Conservation (phyloP, 2,113 vertebrate genomes). For the Barnardius zonarius region DNA sequence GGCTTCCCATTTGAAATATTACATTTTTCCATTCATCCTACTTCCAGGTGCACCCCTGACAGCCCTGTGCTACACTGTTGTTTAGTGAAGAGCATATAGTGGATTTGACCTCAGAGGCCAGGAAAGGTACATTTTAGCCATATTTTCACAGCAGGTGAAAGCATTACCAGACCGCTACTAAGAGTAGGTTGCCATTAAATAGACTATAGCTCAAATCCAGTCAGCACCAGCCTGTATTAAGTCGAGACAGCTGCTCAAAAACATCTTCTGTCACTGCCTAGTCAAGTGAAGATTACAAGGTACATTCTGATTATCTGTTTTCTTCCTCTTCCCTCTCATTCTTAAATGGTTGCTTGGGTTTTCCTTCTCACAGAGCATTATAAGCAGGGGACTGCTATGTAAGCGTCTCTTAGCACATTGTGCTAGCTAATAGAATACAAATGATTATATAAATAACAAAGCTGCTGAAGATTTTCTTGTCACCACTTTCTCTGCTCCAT, state of each 20-base stretch:
- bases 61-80: not conserved
- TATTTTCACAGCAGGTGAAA: not conserved
- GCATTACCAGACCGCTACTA: not conserved
- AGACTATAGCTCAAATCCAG: not conserved
- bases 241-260: not conserved
- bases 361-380: conserved; percentile 14
- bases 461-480: conserved; percentile 56
- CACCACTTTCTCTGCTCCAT: conserved; percentile 44
- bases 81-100: not conserved
- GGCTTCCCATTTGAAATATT: not conserved
- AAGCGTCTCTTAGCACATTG: not conserved
- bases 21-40: not conserved
- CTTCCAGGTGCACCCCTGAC: not conserved
- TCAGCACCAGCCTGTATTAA: not conserved
- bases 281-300: conserved; percentile 26
- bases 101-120: not conserved
- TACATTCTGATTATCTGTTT: conserved; percentile 13
- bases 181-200: not conserved
- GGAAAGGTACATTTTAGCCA: not conserved
- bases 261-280: not conserved
- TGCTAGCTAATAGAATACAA: conserved; percentile 49
- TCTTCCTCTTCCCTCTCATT: not conserved
- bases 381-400: not conserved
- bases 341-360: conserved; percentile 5
- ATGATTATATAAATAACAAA: conserved; percentile 55